Base-by-base conservation (phyloP, 2,113 vertebrate genomes). In the Pungitius pungitius region DNA sequence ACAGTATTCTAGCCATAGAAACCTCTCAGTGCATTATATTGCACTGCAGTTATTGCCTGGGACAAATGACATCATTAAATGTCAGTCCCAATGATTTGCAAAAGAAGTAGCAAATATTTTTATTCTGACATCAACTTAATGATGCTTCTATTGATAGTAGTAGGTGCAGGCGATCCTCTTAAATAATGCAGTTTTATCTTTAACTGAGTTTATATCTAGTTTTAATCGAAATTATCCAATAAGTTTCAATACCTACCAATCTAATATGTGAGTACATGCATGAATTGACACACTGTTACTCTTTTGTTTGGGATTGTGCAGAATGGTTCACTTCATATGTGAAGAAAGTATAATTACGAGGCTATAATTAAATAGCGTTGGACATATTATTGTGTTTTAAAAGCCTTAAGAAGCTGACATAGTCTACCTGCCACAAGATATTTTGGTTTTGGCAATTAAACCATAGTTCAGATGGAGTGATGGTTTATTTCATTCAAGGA, bases 141-240 rank as follows among this genome's bases (percentile, higher is more conserved):
- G 52, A 11, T 17, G 67, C n/a, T 26, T 4, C 18, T 20, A 2
- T 20, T 35, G 24, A 27, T 71, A 61, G 55, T 60, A 14, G 24
- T 57, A 22, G 49, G 63, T 68, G 49, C 63, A 22, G 51, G 64
- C 42, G 8, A 12, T 61, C 3, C 14, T 62, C 35, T 73, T 43
- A 61, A 22, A 18, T 15, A 58, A 10, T 55, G 9, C 7, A 20
- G 10, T 15, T 73, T 49, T n/a, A 57, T 15, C 10, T 45, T n/a
- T n/a, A n/a, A n/a, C n/a, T n/a, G n/a, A n/a, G n/a, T n/a, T n/a
- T n/a, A n/a, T n/a, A n/a, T n/a, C 35, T 8, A 62, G 24, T 9
- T 33, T 22, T 30, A 3, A 33, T 55, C 17, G 26, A 17, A 13
- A 11, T 26, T 3, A 39, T 40, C 8, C 22, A 74, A n/a, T 7